Conservation (phyloP, 2,797 vertebrate species). For the Clarias fuscus region DNA sequence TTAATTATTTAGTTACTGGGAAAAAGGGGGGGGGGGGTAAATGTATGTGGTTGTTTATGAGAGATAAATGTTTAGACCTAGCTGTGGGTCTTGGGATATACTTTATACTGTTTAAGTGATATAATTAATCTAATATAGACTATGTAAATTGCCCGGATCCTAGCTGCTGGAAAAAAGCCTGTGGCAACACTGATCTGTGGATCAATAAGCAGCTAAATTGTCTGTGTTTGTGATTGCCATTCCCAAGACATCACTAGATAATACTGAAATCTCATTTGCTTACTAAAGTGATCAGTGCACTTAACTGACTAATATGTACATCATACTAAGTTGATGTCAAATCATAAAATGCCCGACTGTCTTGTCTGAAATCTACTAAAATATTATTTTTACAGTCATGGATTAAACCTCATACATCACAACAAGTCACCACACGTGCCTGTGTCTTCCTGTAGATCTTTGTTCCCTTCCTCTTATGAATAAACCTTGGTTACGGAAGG, state of each 20-base stretch:
- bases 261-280: not conserved
- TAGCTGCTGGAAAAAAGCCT: not conserved
- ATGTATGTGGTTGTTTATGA: not conserved
- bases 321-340: not conserved
- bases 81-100: not conserved
- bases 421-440: conserved; percentile 11
- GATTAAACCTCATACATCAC: conserved; percentile 28
- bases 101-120: conserved; percentile 1
- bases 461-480: not conserved
- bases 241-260: conserved; percentile 12
- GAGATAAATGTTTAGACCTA: not conserved
- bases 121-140: conserved; percentile 14
- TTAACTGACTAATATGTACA: not conserved
- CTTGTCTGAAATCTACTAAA: not conserved
- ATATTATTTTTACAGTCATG: conserved; percentile 29
- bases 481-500: conserved; percentile 43
- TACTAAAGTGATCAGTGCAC: not conserved
- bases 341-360: conserved; percentile 19
- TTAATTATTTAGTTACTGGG: not conserved
- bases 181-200: conserved; percentile 1
- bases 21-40: not conserved
- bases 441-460: conserved; percentile 2
- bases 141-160: not conserved
- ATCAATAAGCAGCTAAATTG: conserved; percentile 7
- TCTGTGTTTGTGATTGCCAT: conserved; percentile 10